Conservation (phyloP, 2,113 vertebrate species). For the Salvelinus alpinus region DNA sequence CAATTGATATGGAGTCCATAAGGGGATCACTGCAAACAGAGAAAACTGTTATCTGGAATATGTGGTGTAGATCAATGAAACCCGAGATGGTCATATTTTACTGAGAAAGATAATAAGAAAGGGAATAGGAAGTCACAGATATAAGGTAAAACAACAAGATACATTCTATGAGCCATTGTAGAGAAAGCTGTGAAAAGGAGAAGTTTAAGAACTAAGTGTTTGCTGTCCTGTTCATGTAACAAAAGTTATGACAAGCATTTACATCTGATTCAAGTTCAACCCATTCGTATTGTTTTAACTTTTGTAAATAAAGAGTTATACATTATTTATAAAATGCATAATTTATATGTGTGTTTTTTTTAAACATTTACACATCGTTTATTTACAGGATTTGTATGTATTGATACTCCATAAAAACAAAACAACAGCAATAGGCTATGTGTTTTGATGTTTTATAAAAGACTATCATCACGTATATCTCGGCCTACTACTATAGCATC, state of each 20-base stretch:
- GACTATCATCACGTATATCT: not conserved
- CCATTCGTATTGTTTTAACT: not conserved
- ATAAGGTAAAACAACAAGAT: conserved; percentile 3
- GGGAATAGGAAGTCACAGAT: conserved; percentile 45
- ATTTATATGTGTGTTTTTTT: not conserved
- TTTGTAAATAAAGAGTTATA: not conserved
- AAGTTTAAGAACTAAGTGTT: conserved; percentile 44
- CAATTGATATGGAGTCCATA: too few species aligned
- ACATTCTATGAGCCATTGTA: conserved; percentile 3
- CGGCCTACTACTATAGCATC: not conserved
- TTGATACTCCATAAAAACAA: not conserved
- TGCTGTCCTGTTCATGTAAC: conserved; percentile 19
- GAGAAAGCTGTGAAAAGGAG: conserved; percentile 63
- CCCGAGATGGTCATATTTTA: not conserved
- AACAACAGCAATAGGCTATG: not conserved
- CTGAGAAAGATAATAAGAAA: not conserved
- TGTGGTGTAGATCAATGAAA: not conserved
- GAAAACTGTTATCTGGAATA: too few species aligned
- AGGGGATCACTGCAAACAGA: too few species aligned
- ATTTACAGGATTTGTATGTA: too few species aligned
- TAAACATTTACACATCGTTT: too few species aligned
- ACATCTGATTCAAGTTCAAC: not conserved
- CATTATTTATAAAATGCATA: not conserved
- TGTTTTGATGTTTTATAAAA: not conserved
- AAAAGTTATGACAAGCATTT: not conserved